Evolutionary conservation across 2,888 invertebrate species (phyloP).

Genomic region (Seira sanloemensis): DNA sequence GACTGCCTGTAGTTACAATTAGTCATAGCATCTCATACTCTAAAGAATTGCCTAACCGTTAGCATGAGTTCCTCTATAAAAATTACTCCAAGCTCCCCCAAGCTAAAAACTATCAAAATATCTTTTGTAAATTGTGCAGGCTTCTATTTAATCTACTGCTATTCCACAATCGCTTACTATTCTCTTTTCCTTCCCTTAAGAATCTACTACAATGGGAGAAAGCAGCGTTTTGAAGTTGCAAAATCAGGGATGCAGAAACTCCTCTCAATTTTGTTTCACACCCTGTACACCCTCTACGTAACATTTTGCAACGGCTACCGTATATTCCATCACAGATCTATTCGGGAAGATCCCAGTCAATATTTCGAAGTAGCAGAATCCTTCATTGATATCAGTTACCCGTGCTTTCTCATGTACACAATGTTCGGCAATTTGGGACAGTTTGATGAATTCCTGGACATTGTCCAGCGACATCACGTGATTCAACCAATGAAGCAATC

Average conservation of each 20-base stretch:
- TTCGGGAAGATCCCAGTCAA: not conserved
- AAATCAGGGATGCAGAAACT: slow-evolving; percentile 19
- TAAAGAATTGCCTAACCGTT: too few relatives aligned
- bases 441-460: not conserved
- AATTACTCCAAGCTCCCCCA: too few relatives aligned
- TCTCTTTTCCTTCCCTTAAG: slow-evolving; percentile 7
- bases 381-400: slow-evolving; percentile 8
- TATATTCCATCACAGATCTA: not conserved
- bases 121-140: slow-evolving; percentile 38
- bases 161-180: not conserved
- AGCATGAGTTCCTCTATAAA: too few relatives aligned
- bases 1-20: too few relatives aligned
- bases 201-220: slow-evolving; percentile 30
- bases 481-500: not conserved
- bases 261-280: slow-evolving; percentile 16
- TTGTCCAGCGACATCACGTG: not conserved
- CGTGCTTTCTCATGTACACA: not conserved
- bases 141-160: not conserved
- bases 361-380: slow-evolving; percentile 16
- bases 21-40: too few relatives aligned
- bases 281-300: not conserved
- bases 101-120: too few relatives aligned
- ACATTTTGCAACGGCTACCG: not conserved
- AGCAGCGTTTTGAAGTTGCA: not conserved
- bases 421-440: slow-evolving; percentile 24